Evolutionary conservation across 92 coral and sea anemone species (phyloP).

Genomic region (Pocillopora meandrina): DNA sequence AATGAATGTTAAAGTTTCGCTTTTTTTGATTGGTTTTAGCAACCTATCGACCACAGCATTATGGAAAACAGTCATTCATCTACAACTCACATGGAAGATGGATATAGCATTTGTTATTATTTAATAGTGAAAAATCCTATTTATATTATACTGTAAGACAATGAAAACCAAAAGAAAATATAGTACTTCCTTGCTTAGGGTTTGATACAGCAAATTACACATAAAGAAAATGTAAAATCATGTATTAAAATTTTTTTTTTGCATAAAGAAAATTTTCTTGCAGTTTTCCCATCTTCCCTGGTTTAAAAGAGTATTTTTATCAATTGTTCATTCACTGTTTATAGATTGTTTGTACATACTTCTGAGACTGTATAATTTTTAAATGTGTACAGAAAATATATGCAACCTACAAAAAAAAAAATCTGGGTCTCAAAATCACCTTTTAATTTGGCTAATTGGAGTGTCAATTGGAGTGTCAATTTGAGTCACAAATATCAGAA

Average conservation of each 20-base stretch:
- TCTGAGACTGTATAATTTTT: background rate
- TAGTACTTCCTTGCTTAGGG: background rate
- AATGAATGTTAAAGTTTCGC: background rate
- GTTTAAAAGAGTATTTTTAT: background rate
- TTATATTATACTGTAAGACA: background rate
- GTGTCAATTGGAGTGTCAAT: too few species aligned
- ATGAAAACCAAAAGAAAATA: background rate
- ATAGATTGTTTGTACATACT: background rate
- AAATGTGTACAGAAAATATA: too few species aligned
- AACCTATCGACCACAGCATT: slow-evolving; percentile 90
- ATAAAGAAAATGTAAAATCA: background rate
- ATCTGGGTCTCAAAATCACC: too few species aligned
- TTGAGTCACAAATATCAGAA: too few species aligned
- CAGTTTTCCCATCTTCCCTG: background rate
- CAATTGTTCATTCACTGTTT: background rate
- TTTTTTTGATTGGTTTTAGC: slow-evolving; percentile 65
- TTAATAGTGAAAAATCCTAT: background rate
- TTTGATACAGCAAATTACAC: background rate
- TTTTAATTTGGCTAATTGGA: too few species aligned
- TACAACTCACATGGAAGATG: slow-evolving; percentile 89
- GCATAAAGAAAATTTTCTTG: background rate
- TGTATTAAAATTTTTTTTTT: background rate
- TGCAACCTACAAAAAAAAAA: too few species aligned
- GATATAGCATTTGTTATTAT: slow-evolving; percentile 36
- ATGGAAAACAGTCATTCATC: slow-evolving; percentile 92